phyloP scores from a whole-genome alignment of 1,140 invertebrate species.

The Zaprionus nigranus region DNA sequence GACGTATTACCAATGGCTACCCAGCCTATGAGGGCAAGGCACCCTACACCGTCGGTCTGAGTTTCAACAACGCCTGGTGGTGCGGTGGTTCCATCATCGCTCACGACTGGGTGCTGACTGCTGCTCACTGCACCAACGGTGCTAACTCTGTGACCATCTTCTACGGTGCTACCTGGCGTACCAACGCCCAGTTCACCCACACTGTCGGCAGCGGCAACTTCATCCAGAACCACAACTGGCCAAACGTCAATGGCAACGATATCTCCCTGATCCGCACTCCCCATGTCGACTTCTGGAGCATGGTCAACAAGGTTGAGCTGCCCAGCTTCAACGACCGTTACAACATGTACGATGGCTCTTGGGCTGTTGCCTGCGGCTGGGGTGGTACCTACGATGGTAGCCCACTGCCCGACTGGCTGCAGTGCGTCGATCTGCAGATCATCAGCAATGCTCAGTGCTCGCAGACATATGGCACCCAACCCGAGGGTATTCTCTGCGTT shows the following conservation, averaged over 20 bases:
- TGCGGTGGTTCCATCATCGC: conserved; percentile 88
- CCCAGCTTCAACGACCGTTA: conserved; percentile 36
- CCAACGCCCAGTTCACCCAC: conserved; percentile 38
- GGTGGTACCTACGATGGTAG: conserved; percentile 35
- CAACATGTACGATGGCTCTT: conserved; percentile 26
- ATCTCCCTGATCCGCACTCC: conserved; percentile 41
- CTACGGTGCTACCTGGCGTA: conserved; percentile 55
- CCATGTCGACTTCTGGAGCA: conserved; percentile 31
- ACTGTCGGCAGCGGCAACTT: conserved; percentile 41
- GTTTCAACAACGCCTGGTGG: conserved; percentile 78
- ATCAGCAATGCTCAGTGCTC: conserved; percentile 40
- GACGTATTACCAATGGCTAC: conserved; percentile 74
- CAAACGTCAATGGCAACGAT: conserved; percentile 42
- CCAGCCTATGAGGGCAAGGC: conserved; percentile 83
- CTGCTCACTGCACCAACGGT: conserved; percentile 86
- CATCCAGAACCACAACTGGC: conserved; percentile 44
- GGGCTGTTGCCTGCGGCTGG: conserved; percentile 54
- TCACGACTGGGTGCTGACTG: conserved; percentile 86
- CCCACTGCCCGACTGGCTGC: conserved; percentile 40
- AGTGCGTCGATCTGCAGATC: conserved; percentile 59
- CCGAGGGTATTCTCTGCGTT: conserved; percentile 40
- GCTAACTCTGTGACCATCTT: conserved; percentile 51
- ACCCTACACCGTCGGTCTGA: conserved; percentile 85
- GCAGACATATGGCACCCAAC: conserved; percentile 55
- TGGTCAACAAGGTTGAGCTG: conserved; percentile 44